Evolutionary conservation across 2,797 vertebrate species (phyloP).

Genomic region (Amblyopsis hoosieri): DNA sequence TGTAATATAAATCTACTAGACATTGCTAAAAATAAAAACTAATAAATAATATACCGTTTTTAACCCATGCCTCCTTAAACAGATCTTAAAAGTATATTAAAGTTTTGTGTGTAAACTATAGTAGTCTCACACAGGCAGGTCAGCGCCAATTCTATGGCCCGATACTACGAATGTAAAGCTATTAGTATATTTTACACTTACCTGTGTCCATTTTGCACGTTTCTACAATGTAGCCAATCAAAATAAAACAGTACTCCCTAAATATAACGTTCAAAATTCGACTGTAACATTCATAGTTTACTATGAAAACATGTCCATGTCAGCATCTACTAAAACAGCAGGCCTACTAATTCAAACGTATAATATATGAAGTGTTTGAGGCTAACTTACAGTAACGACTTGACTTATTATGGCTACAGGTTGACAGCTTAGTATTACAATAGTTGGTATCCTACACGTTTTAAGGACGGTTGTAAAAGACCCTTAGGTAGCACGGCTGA

Average conservation of each 20-base stretch:
- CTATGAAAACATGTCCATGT: no score
- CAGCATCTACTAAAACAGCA: not conserved
- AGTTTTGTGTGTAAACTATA: no score
- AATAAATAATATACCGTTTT: not conserved
- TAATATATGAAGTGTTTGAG: constrained; percentile 1
- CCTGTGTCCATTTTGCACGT: constrained; percentile 55
- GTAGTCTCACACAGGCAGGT: not conserved
- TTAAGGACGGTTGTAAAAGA: not conserved
- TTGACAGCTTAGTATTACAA: no score
- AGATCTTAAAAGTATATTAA: no score
- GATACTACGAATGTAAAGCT: not conserved
- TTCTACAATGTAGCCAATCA: constrained; percentile 14
- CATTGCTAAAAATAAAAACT: not conserved
- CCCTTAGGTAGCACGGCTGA: not conserved
- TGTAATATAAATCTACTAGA: not conserved
- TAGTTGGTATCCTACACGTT: no score
- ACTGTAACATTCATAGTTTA: no score
- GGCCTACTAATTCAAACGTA: no score
- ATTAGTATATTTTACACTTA: constrained; percentile 41
- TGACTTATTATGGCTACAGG: no score
- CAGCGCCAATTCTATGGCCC: not conserved
- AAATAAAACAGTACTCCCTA: not conserved
- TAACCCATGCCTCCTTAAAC: no score
- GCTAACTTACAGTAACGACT: not conserved
- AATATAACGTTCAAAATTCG: not conserved